A percentile compares a stretch with the other conserved stretches of the same genome.
Evolutionary conservation across 2,113 vertebrate species (phyloP).

Genomic region (Aphelocoma coerulescens): DNA sequence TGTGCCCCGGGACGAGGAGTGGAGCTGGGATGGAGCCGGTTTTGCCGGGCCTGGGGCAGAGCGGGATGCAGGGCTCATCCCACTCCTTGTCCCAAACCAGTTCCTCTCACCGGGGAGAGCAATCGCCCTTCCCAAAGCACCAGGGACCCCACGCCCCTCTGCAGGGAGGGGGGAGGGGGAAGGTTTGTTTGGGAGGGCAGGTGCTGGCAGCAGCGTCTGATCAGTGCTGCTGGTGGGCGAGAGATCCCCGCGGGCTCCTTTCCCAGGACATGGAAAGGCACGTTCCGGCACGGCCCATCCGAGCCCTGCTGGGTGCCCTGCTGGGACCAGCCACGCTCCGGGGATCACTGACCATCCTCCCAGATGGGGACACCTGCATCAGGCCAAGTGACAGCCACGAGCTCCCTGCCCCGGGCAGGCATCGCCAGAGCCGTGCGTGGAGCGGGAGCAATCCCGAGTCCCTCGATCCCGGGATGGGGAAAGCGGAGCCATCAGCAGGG

Average conservation of each 20-base stretch:
- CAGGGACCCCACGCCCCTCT: rapidly evolving
- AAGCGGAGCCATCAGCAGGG: neutral
- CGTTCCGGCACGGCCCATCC: rapidly evolving
- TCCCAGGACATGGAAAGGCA: neutral
- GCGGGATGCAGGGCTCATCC: neutral
- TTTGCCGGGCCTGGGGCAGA: neutral
- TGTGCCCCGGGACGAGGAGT: rapidly evolving
- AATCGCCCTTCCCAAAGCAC: neutral
- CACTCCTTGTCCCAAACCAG: neutral
- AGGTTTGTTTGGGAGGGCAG: neutral
- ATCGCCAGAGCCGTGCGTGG: neutral
- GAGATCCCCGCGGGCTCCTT: neutral
- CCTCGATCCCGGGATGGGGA: rapidly evolving
- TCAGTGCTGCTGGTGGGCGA: neutral
- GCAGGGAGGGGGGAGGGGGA: neutral
- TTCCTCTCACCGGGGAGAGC: neutral
- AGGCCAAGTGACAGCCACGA: rapidly evolving
- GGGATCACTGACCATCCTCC: neutral
- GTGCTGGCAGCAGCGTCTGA: neutral
- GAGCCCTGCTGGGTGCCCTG: neutral
- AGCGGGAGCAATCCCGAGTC: rapidly evolving
- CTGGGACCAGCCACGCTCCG: rapidly evolving
- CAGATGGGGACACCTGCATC: neutral
- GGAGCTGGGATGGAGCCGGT: neutral
- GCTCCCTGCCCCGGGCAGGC: neutral